phyloP scores from a whole-genome alignment of 2,797 vertebrate genomes.

The Gorsachius magnificus region DNA sequence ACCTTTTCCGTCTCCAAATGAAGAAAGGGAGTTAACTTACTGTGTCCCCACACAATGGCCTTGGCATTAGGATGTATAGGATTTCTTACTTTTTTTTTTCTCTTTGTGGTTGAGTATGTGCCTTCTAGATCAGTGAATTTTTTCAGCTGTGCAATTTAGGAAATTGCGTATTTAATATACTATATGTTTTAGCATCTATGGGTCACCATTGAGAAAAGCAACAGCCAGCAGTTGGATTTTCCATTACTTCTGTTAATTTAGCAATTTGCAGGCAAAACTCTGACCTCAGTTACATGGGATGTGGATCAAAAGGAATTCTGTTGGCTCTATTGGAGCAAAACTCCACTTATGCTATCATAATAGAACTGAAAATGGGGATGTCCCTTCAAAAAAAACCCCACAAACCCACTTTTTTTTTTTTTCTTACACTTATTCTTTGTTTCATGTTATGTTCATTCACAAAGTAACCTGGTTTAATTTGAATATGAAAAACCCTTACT shows the following conservation, averaged over 20 bases:
- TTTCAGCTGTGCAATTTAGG: background rate
- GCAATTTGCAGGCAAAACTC: background rate
- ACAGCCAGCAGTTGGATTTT: background rate
- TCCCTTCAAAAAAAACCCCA: background rate
- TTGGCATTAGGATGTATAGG: background rate
- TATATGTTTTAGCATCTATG: background rate
- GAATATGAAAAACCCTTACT: background rate
- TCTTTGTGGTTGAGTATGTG: background rate
- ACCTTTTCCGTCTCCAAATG: background rate
- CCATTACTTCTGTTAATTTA: background rate
- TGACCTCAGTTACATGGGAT: background rate
- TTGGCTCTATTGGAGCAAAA: background rate
- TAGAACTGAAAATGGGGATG: background rate
- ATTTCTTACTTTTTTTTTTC: background rate
- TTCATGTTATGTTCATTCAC: background rate
- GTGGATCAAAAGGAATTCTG: background rate
- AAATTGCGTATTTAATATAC: background rate
- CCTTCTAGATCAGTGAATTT: background rate
- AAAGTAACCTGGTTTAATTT: background rate
- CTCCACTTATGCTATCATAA: rapidly evolving
- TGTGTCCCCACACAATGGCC: background rate
- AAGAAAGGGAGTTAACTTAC: background rate
- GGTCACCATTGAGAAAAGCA: background rate
- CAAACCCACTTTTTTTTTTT: background rate
- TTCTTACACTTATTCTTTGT: background rate